Evolutionary conservation across 2,113 vertebrate genomes (phyloP), one percentile per base, ranked within the genome.

Genomic region (Hippocampus guttulatus): DNA sequence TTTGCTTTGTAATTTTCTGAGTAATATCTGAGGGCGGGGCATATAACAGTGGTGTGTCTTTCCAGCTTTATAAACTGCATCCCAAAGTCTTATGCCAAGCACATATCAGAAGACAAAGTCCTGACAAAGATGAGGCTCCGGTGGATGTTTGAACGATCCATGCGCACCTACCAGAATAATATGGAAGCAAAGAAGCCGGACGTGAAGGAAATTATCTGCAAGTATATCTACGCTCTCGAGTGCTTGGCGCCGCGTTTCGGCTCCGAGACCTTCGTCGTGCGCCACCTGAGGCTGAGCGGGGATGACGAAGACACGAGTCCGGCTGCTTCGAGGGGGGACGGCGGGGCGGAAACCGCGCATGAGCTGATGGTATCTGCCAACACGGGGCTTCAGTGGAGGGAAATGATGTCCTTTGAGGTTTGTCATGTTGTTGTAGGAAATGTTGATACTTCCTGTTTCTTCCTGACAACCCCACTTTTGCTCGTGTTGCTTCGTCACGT

Each of bases 221-320:
- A 96, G 54, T 98, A 98, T 86, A 78, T 98, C 75, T 93, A 93
- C 11, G 97, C 95, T 0, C 81, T 98, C 0, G 95, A 98, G 76
- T 91, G 88, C 18, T 83, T 98, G 62, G 93, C 92, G 0, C 93
- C 93, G 0, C 30, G 73, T 3, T 97, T 96, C 0, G 95, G 95
- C 0, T 64, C 73, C 0, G 96, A 98, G 83, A 57, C 79, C 0
- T 93, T 95, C 57, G 47, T 75, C 0, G 91, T 85, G 0, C 72
- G 87, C 0, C 73, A 77, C 18, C 69, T 96, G 81, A 83, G 91
- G 0, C 49, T 93, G 2, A 81, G 77, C 1, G 25, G 86, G 0
- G 93, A 92, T 3, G 93, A 92, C 3, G 91, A 90, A 0, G 89
- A 90, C 0, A 78, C 80, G 18, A 75, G 72, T 16, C 85, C 83